A percentile compares a stretch with the other conserved stretches of the same genome.
Evolutionary conservation across 2,113 vertebrate genomes (phyloP).

Genomic region (Coptodon bakossiorum): DNA sequence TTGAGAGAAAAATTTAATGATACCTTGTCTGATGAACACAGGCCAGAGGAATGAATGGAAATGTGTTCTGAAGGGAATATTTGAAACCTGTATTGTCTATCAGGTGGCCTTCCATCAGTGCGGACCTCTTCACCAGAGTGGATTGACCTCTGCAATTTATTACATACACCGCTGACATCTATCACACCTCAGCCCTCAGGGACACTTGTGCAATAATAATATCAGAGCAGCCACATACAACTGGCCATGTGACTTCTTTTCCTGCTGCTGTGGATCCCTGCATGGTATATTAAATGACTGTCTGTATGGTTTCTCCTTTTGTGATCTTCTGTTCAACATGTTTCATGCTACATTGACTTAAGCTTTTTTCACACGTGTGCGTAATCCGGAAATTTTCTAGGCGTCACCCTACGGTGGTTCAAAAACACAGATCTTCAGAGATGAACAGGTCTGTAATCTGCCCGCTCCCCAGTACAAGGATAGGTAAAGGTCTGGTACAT

Average conservation of each 20-base stretch:
- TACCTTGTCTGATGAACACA: slow-evolving; percentile 33
- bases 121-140: slow-evolving; percentile 38
- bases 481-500: background rate
- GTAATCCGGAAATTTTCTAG: background rate
- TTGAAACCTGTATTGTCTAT: slow-evolving; percentile 27
- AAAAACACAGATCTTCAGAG: background rate
- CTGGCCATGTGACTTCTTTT: background rate
- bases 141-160: slow-evolving; percentile 62
- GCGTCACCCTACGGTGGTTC: background rate
- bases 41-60: slow-evolving; percentile 10
- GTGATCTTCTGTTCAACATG: background rate
- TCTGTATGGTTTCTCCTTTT: background rate
- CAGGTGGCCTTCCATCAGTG: slow-evolving; percentile 17
- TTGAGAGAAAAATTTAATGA: slow-evolving; percentile 49
- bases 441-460: background rate
- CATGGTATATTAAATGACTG: slow-evolving; percentile 16
- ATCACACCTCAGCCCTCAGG: slow-evolving; percentile 37
- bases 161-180: slow-evolving; percentile 28
- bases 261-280: background rate
- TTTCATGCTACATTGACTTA: background rate
- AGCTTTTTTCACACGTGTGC: background rate
- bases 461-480: background rate
- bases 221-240: background rate
- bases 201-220: slow-evolving; percentile 27
- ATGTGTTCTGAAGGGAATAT: slow-evolving; percentile 21